Evolutionary conservation across 2,888 invertebrate species (phyloP).

Genomic region (Melanostoma scalare): DNA sequence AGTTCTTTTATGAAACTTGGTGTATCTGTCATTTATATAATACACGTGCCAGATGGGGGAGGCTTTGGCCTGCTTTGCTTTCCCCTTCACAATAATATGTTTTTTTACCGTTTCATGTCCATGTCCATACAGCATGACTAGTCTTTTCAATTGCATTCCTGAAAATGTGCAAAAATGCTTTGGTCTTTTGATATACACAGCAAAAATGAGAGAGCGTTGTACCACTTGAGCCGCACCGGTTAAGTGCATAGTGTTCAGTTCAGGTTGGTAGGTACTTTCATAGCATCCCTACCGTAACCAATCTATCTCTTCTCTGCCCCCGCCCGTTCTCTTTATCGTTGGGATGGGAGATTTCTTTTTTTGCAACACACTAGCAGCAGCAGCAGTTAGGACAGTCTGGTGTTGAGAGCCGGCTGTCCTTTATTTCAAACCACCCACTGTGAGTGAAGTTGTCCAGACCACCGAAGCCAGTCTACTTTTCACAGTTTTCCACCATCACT

Average conservation of each 20-base stretch:
- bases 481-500: constrained; percentile 59
- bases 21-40: constrained; percentile 38
- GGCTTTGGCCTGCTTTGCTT: constrained; percentile 14
- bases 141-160: constrained; percentile 40
- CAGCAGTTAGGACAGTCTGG: constrained; percentile 16
- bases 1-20: constrained; percentile 21
- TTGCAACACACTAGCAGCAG: not conserved
- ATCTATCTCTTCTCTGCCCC: constrained; percentile 23
- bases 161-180: constrained; percentile 46
- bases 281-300: constrained; percentile 42
- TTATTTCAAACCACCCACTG: constrained; percentile 24
- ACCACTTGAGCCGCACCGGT: constrained; percentile 51
- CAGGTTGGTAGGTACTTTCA: constrained; percentile 46
- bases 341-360: not conserved
- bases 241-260: constrained; percentile 39
- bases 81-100: not conserved
- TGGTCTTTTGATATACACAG: constrained; percentile 17
- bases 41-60: constrained; percentile 33
- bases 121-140: constrained; percentile 2
- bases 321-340: not conserved
- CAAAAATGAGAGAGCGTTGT: constrained; percentile 36
- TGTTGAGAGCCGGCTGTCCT: constrained; percentile 18
- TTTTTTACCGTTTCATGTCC: not conserved
- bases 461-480: constrained; percentile 43
- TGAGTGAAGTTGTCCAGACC: constrained; percentile 49